Conservation (phyloP, 2,113 vertebrate species). For the Nyctibius bracteatus region DNA sequence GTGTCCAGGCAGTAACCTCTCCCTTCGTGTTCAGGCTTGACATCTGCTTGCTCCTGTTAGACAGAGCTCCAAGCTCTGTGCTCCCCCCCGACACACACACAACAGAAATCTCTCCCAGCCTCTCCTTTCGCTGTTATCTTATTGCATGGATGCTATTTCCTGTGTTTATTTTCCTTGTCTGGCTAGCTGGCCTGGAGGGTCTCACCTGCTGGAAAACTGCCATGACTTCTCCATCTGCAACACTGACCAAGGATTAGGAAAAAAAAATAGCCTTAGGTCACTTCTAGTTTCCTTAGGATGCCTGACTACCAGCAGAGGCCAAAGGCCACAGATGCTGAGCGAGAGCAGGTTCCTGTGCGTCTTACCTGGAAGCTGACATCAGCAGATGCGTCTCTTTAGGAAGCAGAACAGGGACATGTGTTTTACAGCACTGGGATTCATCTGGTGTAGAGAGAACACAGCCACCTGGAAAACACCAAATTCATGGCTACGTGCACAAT, state of each 20-base stretch:
- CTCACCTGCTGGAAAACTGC: conserved; percentile 56
- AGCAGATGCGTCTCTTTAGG: not conserved
- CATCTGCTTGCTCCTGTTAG: not conserved
- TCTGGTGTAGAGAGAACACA: not conserved
- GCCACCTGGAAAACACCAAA: not conserved
- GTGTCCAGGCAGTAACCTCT: not conserved
- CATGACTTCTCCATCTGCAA: not conserved
- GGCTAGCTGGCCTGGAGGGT: not conserved
- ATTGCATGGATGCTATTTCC: conserved; percentile 8
- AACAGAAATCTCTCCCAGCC: not conserved
- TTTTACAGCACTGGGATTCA: not conserved
- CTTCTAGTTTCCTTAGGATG: conserved; percentile 16
- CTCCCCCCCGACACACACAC: not conserved
- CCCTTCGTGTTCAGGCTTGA: not conserved
- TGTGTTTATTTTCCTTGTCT: conserved; percentile 50
- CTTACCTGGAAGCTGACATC: conserved; percentile 14
- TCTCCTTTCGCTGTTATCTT: not conserved
- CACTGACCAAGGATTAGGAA: not conserved
- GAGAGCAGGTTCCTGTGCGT: not conserved
- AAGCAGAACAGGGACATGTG: not conserved
- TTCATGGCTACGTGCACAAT: not conserved
- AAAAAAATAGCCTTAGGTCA: not conserved
- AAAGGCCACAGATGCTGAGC: conserved; percentile 4
- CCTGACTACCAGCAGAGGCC: not conserved
- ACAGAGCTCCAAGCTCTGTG: not conserved